phyloP scores from a whole-genome alignment of 2,888 invertebrate species.

The Matsumyia berberina region DNA sequence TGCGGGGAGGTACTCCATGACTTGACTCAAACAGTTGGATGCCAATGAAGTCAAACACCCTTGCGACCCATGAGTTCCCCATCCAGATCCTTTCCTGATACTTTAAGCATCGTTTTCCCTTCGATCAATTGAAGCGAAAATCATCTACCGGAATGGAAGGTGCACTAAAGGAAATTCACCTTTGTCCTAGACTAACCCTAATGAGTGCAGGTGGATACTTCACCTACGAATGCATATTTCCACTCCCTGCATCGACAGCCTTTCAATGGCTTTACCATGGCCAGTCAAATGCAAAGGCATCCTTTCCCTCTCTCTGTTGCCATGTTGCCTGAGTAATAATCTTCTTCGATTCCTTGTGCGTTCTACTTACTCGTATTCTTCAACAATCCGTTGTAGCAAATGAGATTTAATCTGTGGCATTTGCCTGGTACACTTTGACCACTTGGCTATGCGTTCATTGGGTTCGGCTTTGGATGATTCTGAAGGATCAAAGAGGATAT shows the following conservation, averaged over 20 bases:
- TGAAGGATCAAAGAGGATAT: slow-evolving; percentile 75
- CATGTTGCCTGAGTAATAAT: slow-evolving; percentile 51
- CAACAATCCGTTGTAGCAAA: slow-evolving; percentile 64
- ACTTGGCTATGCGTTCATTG: slow-evolving; percentile 66
- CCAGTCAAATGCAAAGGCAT: slow-evolving; percentile 7
- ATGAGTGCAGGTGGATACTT: slow-evolving; percentile 53
- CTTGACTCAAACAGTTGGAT: slow-evolving; percentile 24
- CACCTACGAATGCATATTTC: slow-evolving; percentile 36
- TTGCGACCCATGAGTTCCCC: slow-evolving; percentile 1
- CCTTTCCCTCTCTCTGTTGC: too few species aligned
- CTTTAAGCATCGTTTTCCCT: too few species aligned
- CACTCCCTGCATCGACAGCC: slow-evolving; percentile 28
- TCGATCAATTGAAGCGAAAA: slow-evolving; percentile 36
- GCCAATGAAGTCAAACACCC: slow-evolving; percentile 35
- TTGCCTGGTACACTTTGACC: slow-evolving; percentile 70
- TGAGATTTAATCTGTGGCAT: slow-evolving; percentile 73
- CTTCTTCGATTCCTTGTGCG: slow-evolving; percentile 57
- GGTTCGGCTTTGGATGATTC: slow-evolving; percentile 45
- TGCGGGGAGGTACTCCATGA: background rate
- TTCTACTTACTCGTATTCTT: slow-evolving; percentile 68
- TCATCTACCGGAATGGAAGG: slow-evolving; percentile 55
- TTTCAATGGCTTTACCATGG: slow-evolving; percentile 37
- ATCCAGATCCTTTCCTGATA: slow-evolving; percentile 30
- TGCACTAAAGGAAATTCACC: slow-evolving; percentile 36
- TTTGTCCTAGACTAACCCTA: slow-evolving; percentile 42